Evolutionary conservation across 2,797 vertebrate species (phyloP), one percentile per base, ranked within the genome.

Genomic region (Betta splendens): DNA sequence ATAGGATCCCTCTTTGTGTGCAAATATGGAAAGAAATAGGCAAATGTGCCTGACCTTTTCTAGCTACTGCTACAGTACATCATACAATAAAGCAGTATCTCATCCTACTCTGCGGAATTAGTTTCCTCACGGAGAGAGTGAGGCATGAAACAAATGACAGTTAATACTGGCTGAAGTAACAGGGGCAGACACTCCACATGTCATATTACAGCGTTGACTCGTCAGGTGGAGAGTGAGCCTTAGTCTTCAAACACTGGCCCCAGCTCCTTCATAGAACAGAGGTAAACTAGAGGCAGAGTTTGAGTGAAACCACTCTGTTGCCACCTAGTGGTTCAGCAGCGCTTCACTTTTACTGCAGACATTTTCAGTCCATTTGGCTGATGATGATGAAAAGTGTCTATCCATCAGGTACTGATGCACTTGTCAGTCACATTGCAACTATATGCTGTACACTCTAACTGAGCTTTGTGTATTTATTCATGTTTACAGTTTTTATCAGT

Each of bases 301-400:
- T 18, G 33, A 22, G 28, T 13, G 1, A 35, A 18, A 53, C 39
- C 23, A 32, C 35, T 25, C 32, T 66, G 51, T 68, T 79, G 80
- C 73, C 78, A 60, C 50, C 80, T 64, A 53, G 33, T 67, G 80
- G 73, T 15, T 26, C 8, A 10, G 35, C 7, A 57, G 8, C 9
- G 17, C 8, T 53, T 5, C 8, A 18, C 12, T 13, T 29, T 33
- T 33, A 5, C 11, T 25, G n/a, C 13, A 15, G 28, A 38, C 8
- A 20, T 43, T 31, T 38, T 42, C 3, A 5, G n/a, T n/a, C 16
- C 46, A 53, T 11, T 23, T 13, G 16, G 10, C 16, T 16, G 5
- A 13, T 32, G 13, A 33, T 3, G 2, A 3, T 2, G 5, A 13
- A 31, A 9, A 10, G 0, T 2, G 26, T 37, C 8, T 17, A 21